A percentile compares a stretch with the other conserved stretches of the same genome.
These are phyloP conservation scores for Cisticola juncidis DNA, from an alignment of 2,113 vertebrate genomes.

Conservation along the genomic window DNA sequence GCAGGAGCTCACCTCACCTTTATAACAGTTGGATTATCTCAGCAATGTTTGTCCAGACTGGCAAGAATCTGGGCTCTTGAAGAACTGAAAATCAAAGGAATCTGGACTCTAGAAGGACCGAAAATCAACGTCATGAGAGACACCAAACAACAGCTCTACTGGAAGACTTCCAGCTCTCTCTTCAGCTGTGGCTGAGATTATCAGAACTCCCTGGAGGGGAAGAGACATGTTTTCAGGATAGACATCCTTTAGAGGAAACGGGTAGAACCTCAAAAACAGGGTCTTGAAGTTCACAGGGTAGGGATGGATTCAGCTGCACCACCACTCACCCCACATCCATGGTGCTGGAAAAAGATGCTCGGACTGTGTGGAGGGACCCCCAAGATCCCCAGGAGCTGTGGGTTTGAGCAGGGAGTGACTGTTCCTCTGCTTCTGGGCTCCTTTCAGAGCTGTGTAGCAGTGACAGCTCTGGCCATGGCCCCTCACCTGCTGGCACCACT, in stretches of 20 bases:
- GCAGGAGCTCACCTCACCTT: conserved; percentile 18
- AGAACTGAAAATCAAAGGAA: neutral
- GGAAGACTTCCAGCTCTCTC: neutral
- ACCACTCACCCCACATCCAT: accelerated
- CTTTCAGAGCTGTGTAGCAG: accelerated
- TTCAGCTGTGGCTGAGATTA: neutral
- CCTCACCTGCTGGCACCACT: neutral
- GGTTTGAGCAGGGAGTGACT: neutral
- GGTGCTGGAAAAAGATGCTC: neutral
- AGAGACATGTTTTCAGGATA: neutral
- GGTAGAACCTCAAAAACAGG: neutral
- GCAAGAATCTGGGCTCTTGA: neutral
- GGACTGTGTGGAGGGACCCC: accelerated
- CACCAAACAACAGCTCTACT: neutral
- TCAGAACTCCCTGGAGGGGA: neutral
- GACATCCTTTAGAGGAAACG: neutral
- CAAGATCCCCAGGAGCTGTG: accelerated
- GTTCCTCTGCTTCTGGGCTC: neutral
- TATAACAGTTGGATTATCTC: neutral
- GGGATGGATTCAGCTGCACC: neutral
- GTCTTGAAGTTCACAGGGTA: neutral
- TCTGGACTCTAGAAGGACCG: neutral
- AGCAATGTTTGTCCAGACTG: neutral
- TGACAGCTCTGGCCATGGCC: neutral
- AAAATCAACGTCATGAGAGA: neutral